These are phyloP conservation scores for Masnerella sp. DNA, from an alignment of 2,888 invertebrate genomes.

Conservation along the genomic window DNA sequence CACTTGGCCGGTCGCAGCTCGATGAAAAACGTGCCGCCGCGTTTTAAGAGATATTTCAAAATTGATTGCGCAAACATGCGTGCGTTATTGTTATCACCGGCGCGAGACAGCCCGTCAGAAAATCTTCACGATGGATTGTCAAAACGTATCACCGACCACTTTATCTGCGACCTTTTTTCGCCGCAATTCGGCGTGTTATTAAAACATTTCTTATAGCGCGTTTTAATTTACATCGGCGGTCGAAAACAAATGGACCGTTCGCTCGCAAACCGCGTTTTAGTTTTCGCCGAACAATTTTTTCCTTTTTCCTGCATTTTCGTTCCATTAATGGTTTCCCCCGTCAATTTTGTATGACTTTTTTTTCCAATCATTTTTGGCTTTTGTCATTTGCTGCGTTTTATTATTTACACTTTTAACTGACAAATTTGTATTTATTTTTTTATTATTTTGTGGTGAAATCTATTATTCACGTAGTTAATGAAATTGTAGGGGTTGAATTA, in stretches of 20 bases:
- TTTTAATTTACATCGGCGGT: slow-evolving; percentile 16
- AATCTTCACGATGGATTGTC: slow-evolving; percentile 11
- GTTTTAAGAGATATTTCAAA: slow-evolving; percentile 24
- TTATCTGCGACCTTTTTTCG: slow-evolving; percentile 9
- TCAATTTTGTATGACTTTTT: no score
- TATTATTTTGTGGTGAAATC: no score
- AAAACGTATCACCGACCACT: slow-evolving; percentile 8
- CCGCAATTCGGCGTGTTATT: background rate
- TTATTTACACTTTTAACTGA: no score
- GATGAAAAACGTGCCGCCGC: slow-evolving; percentile 6
- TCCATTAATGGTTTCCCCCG: no score
- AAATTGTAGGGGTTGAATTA: no score
- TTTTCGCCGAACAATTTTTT: background rate
- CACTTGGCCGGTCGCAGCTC: background rate
- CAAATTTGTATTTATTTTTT: no score
- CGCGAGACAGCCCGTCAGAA: slow-evolving; percentile 13
- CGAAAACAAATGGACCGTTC: background rate
- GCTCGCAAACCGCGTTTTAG: background rate
- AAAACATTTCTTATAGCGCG: slow-evolving; percentile 8
- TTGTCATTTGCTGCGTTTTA: no score
- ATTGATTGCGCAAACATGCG: slow-evolving; percentile 24
- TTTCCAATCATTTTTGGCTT: no score
- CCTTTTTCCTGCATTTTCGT: no score
- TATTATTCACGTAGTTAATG: no score
- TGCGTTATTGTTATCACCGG: slow-evolving; percentile 19